These are phyloP conservation scores for Dicentrarchus labrax DNA, from an alignment of 2,113 vertebrate species.

Conservation along the genomic window DNA sequence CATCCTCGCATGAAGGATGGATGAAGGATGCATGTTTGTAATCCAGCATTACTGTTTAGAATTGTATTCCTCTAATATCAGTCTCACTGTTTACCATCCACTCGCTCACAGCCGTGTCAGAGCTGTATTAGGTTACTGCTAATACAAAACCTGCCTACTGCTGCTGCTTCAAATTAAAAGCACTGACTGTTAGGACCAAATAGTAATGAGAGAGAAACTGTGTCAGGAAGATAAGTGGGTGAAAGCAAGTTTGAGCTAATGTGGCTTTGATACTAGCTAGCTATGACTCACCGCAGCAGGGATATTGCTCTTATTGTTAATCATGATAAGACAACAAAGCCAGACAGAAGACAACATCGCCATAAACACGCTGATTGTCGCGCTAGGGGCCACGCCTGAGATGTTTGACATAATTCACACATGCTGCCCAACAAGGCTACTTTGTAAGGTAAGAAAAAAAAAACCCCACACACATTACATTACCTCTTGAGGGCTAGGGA, in stretches of 20 bases:
- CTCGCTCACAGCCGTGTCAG: neutral
- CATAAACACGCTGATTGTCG: conserved; percentile 43
- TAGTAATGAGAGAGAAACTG: conserved; percentile 20
- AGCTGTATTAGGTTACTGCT: neutral
- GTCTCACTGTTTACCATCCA: neutral
- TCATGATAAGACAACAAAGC: conserved; percentile 31
- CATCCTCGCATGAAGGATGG: neutral
- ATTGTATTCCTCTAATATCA: neutral
- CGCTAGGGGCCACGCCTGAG: conserved; percentile 31
- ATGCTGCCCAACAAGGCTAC: conserved; percentile 7
- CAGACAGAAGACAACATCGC: conserved; percentile 32
- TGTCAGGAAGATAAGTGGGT: conserved; percentile 34
- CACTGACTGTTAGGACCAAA: neutral
- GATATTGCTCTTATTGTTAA: conserved; percentile 22
- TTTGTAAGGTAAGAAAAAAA: neutral
- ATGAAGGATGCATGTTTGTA: neutral
- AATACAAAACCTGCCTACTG: neutral
- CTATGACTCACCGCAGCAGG: conserved; percentile 30
- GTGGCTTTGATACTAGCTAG: conserved; percentile 40
- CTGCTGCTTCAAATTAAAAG: conserved; percentile 1
- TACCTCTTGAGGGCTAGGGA: conserved; percentile 35
- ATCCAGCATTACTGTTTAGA: neutral
- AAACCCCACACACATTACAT: conserved; percentile 1
- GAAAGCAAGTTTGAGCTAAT: conserved; percentile 20
- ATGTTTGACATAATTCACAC: conserved; percentile 37